A percentile compares a stretch with the other conserved stretches of the same genome.
phyloP scores from a whole-genome alignment of 2,888 invertebrate species.

The Sinhomidia bicolor region DNA sequence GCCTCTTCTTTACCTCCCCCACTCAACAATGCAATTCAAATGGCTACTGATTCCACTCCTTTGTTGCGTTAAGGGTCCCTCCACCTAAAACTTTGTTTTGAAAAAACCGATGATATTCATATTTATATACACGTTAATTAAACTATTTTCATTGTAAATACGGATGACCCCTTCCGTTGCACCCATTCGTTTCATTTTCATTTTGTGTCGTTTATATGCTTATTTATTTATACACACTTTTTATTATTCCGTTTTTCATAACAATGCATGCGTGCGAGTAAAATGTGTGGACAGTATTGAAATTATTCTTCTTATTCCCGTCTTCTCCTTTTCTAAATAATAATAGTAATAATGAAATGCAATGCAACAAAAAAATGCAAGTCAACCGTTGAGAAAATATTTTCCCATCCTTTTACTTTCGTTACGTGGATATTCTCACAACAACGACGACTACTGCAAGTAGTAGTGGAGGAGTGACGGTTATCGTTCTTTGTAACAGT shows the following conservation, averaged over 20 bases:
- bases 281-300: neutral
- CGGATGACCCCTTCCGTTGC: neutral
- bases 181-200: conserved; percentile 9
- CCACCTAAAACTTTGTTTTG: neutral
- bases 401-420: conserved; percentile 73
- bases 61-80: neutral
- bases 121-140: neutral
- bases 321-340: conserved; percentile 46
- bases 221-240: too few relatives aligned
- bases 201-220: conserved; percentile 22
- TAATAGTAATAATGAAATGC: too few relatives aligned
- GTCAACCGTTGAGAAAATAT: neutral
- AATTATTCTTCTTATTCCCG: neutral
- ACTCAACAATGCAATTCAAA: neutral
- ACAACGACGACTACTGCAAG: neutral
- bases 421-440: conserved; percentile 54
- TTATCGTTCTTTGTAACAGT: too few relatives aligned
- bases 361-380: neutral
- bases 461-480: too few relatives aligned
- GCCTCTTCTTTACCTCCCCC: neutral
- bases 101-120: neutral
- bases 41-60: too few relatives aligned
- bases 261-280: neutral
- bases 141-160: neutral
- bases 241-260: neutral